Conservation (phyloP, 1,140 invertebrate species). For the Propsilocerus akamusi region DNA sequence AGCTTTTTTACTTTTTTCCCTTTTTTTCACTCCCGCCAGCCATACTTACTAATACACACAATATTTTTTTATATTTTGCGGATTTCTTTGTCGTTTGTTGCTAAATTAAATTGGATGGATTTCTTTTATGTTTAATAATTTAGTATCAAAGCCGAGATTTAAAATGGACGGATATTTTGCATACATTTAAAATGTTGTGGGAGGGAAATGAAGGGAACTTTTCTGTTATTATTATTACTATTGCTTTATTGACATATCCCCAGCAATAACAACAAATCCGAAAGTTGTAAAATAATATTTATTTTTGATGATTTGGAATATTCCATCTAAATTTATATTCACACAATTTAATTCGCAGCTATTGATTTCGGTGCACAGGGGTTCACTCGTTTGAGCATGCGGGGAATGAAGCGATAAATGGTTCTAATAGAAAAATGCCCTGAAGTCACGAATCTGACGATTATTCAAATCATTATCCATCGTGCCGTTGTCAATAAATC, state of each 20-base stretch:
- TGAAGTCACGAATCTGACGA: too few relatives aligned
- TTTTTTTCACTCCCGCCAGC: background rate
- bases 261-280: background rate
- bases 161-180: background rate
- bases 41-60: background rate
- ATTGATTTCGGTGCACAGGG: too few relatives aligned
- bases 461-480: too few relatives aligned
- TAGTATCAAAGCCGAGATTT: background rate
- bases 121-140: background rate
- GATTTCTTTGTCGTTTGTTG: background rate
- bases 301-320: too few relatives aligned
- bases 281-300: too few relatives aligned
- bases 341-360: too few relatives aligned
- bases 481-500: too few relatives aligned
- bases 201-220: background rate
- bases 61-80: background rate
- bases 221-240: background rate
- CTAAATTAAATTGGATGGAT: conserved; percentile 3
- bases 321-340: too few relatives aligned
- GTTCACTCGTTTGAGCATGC: too few relatives aligned
- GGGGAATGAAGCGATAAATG: too few relatives aligned
- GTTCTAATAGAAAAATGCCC: too few relatives aligned
- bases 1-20: background rate
- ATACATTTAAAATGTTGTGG: background rate
- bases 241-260: background rate